phyloP scores from a whole-genome alignment of 2,113 vertebrate species.

The Apaloderma vittatum region DNA sequence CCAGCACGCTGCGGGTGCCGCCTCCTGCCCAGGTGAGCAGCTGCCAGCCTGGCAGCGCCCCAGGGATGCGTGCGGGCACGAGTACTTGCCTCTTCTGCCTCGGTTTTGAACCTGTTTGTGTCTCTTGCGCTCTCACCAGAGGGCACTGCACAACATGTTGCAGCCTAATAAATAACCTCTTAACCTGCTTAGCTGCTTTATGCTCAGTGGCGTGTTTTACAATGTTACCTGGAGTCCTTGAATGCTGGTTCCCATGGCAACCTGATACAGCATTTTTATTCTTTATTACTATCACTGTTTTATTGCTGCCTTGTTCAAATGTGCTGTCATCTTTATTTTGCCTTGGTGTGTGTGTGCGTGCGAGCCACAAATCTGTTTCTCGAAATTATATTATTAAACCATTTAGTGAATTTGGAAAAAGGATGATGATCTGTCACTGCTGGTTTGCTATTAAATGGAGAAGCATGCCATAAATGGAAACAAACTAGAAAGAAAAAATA shows the following conservation, averaged over 20 bases:
- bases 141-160: slow-evolving; percentile 71
- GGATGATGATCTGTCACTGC: slow-evolving; percentile 52
- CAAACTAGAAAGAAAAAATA: slow-evolving; percentile 28
- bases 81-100: background rate
- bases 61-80: rapidly evolving
- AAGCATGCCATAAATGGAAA: slow-evolving; percentile 29
- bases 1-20: background rate
- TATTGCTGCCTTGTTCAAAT: slow-evolving; percentile 76
- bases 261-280: slow-evolving; percentile 75
- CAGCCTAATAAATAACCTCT: slow-evolving; percentile 78
- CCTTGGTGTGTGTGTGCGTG: background rate
- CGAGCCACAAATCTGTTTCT: slow-evolving; percentile 39
- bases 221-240: slow-evolving; percentile 79
- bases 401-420: slow-evolving; percentile 51
- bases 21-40: rapidly evolving
- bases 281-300: slow-evolving; percentile 78
- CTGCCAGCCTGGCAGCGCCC: background rate
- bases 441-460: slow-evolving; percentile 39
- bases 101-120: background rate
- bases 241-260: slow-evolving; percentile 76
- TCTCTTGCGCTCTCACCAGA: slow-evolving; percentile 68
- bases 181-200: slow-evolving; percentile 79
- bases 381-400: slow-evolving; percentile 64
- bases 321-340: slow-evolving; percentile 75
- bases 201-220: slow-evolving; percentile 77